A percentile compares a stretch with the other conserved stretches of the same genome.
These are phyloP conservation scores for Temnopleurus reevesii DNA, from an alignment of 53 echinoderm and acorn worm genomes.

Conservation along the genomic window DNA sequence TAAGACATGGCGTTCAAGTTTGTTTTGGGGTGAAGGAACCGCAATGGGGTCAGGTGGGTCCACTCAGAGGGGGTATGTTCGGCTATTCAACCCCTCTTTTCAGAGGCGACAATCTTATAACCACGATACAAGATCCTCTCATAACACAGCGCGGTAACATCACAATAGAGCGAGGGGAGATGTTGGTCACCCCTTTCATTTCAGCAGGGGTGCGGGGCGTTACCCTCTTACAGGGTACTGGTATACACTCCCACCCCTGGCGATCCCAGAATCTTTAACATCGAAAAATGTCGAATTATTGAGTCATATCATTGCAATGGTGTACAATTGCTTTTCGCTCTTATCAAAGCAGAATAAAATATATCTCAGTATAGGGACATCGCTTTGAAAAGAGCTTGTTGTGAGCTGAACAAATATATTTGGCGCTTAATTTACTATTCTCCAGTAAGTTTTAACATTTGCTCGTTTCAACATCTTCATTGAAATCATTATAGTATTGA, in stretches of 20 bases:
- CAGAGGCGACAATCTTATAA: slow-evolving; percentile 12
- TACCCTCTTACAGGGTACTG: slow-evolving; percentile 43
- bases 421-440: not conserved
- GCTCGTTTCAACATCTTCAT: not conserved
- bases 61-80: slow-evolving; percentile 19
- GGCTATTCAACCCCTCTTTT: slow-evolving; percentile 19
- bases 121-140: slow-evolving; percentile 48
- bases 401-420: not conserved
- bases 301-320: not conserved
- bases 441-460: too few species aligned
- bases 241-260: slow-evolving; percentile 7
- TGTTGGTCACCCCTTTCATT: slow-evolving; percentile 29
- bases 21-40: slow-evolving; percentile 42
- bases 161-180: slow-evolving; percentile 2
- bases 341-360: too few species aligned
- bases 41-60: slow-evolving; percentile 40
- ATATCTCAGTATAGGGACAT: too few species aligned
- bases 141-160: slow-evolving; percentile 25
- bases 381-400: too few species aligned
- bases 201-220: slow-evolving; percentile 38
- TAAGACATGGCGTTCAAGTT: slow-evolving; percentile 21
- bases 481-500: too few species aligned
- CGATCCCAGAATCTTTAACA: not conserved
- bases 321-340: not conserved
- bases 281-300: not conserved